Base-by-base conservation (phyloP, 2,888 invertebrate species). In the Lepidocyrtoides sp. region DNA sequence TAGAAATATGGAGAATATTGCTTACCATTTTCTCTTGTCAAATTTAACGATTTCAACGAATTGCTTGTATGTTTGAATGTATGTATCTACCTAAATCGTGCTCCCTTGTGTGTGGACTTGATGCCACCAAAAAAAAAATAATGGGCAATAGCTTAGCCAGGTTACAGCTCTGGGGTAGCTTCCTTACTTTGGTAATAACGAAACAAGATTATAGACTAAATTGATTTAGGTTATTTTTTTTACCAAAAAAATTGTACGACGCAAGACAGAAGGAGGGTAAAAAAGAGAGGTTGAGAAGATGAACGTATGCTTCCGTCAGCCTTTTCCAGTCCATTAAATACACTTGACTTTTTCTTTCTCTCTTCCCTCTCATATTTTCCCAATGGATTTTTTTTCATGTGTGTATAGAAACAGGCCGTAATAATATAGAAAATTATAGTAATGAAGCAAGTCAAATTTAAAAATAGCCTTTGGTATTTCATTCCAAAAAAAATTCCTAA, bases 281-380 rank as follows among this genome's bases (percentile, higher is more conserved):
- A 17, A 23, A 66, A 75, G 60, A 20, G 20, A 89, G 63, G n/a
- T n/a, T 57, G 32, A 36, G 4, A 69, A 69, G 69, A 41, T 41
- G 36, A 36, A 82, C 72, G 36, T 82, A 88, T 92, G 92, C 92
- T 85, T 86, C 77, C 86, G 82, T 92, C 92, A 92, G 92, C 92
- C 54, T 87, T 92, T 92, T 92, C 90, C 92, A 77, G 60, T 79
- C 91, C 91, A 91, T 91, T 91, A 89, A 91, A 91, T 77, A 84
- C 86, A 91, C 85, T 89, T 82, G 23, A 86, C 66, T 90, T 75
- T 69, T 41, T 36, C 90, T 51, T 17, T n/a, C 75, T 75, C 75
- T 10, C 23, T 48, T 1, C 41, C 26, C 51, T 72, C 41, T 23
- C 5, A 66, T 36, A 36, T 36, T 87, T 14, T 41, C 63, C 63